Evolutionary conservation across 2,888 invertebrate genomes (phyloP).

Genomic region (Poecilobothrus nobilitatus): DNA sequence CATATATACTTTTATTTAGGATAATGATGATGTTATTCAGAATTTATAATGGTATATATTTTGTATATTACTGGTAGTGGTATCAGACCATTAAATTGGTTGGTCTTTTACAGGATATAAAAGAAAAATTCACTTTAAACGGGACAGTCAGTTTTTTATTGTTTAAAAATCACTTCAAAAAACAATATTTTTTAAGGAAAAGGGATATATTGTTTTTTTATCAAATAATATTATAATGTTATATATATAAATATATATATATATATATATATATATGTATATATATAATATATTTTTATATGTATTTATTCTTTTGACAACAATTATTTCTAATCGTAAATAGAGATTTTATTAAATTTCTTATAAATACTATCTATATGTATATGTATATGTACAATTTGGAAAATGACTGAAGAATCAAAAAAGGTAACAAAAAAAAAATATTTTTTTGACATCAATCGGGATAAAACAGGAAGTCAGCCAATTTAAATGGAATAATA

Average conservation of each 20-base stretch:
- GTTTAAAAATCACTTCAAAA: neutral
- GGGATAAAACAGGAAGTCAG: conserved; percentile 20
- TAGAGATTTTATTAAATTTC: neutral
- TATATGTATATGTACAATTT: no score
- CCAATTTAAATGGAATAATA: conserved; percentile 17
- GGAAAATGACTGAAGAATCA: neutral
- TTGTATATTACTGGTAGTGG: no score
- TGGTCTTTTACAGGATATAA: no score
- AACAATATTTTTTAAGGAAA: neutral
- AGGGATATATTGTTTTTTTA: neutral
- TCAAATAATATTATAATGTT: neutral
- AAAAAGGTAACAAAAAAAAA: neutral
- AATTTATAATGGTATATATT: no score
- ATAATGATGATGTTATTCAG: no score
- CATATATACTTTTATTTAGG: no score
- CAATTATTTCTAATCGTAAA: neutral
- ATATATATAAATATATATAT: neutral
- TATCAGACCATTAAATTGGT: no score
- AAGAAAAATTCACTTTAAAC: neutral
- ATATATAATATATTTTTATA: no score
- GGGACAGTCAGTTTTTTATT: neutral
- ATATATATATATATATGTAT: neutral
- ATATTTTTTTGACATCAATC: conserved; percentile 19
- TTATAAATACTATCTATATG: neutral
- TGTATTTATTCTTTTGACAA: neutral